Conservation (phyloP, 2,888 invertebrate genomes). For the Dastarcus helophoroides region DNA sequence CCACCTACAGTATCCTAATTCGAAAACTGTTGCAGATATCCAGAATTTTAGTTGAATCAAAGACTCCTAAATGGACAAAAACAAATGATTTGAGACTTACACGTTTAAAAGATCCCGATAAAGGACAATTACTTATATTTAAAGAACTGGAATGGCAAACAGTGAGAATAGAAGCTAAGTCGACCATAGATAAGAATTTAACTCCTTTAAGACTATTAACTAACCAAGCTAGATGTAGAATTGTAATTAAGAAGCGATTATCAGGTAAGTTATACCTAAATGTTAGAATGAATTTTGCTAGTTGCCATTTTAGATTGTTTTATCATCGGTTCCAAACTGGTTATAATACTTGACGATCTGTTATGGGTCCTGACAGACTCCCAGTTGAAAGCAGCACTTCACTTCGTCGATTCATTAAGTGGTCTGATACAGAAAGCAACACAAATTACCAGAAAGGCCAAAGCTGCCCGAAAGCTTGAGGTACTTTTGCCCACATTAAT, state of each 20-base stretch:
- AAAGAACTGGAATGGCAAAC: slow-evolving; percentile 98
- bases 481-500: slow-evolving; percentile 25
- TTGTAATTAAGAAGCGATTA: slow-evolving; percentile 89
- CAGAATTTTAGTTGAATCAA: slow-evolving; percentile 85
- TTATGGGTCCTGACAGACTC: slow-evolving; percentile 96
- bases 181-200: slow-evolving; percentile 60
- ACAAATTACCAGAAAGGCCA: slow-evolving; percentile 64
- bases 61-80: slow-evolving; percentile 80
- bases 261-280: slow-evolving; percentile 46
- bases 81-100: slow-evolving; percentile 85
- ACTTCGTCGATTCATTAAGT: slow-evolving; percentile 76
- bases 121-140: slow-evolving; percentile 87
- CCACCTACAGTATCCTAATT: too few species aligned
- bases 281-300: neutral
- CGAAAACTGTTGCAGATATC: slow-evolving; percentile 56
- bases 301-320: slow-evolving; percentile 62
- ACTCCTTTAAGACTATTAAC: slow-evolving; percentile 87
- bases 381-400: slow-evolving; percentile 84
- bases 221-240: slow-evolving; percentile 87
- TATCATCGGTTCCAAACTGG: slow-evolving; percentile 81
- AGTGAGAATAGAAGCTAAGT: slow-evolving; percentile 87
- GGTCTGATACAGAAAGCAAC: slow-evolving; percentile 73
- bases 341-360: slow-evolving; percentile 87
- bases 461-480: slow-evolving; percentile 76
- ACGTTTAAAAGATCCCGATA: slow-evolving; percentile 78